Evolutionary conservation across 2,888 invertebrate species (phyloP), one percentile per base, ranked within the genome.

Genomic region (Congeria kusceri): DNA sequence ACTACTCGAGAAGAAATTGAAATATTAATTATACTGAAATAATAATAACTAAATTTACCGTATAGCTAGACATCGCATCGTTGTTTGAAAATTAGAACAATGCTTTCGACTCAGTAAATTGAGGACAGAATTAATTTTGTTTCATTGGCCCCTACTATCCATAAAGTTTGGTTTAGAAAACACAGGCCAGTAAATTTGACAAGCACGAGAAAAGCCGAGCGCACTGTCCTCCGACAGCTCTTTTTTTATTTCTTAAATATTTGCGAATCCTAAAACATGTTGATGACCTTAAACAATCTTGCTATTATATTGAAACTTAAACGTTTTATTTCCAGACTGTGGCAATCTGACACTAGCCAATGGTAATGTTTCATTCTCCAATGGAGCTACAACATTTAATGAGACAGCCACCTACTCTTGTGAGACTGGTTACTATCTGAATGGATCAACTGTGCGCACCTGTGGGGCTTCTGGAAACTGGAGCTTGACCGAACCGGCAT

Each of bases 351-450:
- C 32, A 32, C 4, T 32, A 32, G 32, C 4, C 4, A 32, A 32
- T 32, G 32, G 32, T 32, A 11, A 11, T 32, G 32, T 32, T 32
- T 7, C 32, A 4, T 32, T 32, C 11, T 32, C 32, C 32, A 32
- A 32, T 32, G 11, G 11, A 7, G 32, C 32, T 32, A 77, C 80
- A n/a, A 63, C 29, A 13, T 80, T 69, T 53, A 25, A 29, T 20
- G 27, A 23, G 15, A 25, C 61, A 11, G 80, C 73, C 18, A 46
- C 49, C 3, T 80, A 77, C 46, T 59, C 32, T 0, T 80, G 80
- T 70, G 23, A 46, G 0, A 20, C 58, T 18, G 77, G 80, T 0
- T 70, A 70, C 70, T 9, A 46, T 9, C 20, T 69, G 7, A 62
- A 4, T 20, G 74, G 67, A 23, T 63, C 28, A 13, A n/a, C 18